Evolutionary conservation across 2,113 vertebrate species (phyloP).

Genomic region (Dromas ardeola): DNA sequence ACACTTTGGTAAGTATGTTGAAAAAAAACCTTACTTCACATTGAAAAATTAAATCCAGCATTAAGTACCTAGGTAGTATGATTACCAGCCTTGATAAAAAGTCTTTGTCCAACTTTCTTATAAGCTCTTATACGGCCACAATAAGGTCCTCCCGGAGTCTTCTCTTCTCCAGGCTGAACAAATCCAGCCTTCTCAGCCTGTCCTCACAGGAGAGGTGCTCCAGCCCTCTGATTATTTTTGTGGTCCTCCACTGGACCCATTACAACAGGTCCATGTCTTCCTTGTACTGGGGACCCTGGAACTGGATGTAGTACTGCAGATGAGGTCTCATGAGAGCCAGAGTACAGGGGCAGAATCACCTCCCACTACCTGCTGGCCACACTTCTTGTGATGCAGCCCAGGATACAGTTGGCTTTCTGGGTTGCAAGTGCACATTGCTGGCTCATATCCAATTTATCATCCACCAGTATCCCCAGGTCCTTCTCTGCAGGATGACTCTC

Average conservation of each 20-base stretch:
- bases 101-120: not conserved
- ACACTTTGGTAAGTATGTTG: too few relatives aligned
- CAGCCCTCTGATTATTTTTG: not conserved
- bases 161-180: not conserved
- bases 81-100: not conserved
- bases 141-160: accelerated
- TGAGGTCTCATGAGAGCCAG: not conserved
- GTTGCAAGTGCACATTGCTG: not conserved
- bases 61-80: too few relatives aligned
- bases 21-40: not conserved
- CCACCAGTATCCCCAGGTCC: not conserved
- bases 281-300: not conserved
- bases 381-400: not conserved
- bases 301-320: not conserved
- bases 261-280: not conserved
- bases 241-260: not conserved
- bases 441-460: not conserved
- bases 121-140: not conserved
- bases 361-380: not conserved
- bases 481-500: not conserved
- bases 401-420: not conserved
- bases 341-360: not conserved
- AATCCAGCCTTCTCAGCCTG: not conserved
- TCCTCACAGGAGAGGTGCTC: not conserved
- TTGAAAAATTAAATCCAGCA: not conserved